Evolutionary conservation across 2,888 invertebrate species (phyloP), one percentile per base, ranked within the genome.

Genomic region (Smittia sp.): DNA sequence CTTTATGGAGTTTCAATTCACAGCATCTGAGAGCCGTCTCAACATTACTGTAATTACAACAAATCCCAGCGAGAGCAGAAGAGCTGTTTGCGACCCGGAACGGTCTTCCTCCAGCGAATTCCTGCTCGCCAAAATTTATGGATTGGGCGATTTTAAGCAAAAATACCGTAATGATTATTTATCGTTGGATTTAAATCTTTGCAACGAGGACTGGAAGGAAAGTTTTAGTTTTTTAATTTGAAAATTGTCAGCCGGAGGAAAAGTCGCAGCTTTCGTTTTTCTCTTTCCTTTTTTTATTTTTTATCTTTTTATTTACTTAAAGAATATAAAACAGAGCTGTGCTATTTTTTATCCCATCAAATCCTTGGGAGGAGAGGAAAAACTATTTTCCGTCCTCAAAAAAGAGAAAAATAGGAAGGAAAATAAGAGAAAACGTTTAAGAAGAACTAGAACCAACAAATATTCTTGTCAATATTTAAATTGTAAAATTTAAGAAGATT

Each of bases 371-470:
- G n/a, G 15, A n/a, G 3, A 46, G 46, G 46, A n/a, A 15, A 15
- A 46, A 46, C 46, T 46, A 46, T 46, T 15, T 46, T 46, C 46
- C 46, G 2, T 2, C 46, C 46, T n/a, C 46, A 46, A 46, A 46
- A n/a, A 46, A 46, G 46, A 46, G 46, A 46, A 46, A 46, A 15
- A 46, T 3, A 46, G 11, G 15, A n/a, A 46, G 46, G 15, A 15
- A 46, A 15, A 46, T 32, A 15, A 11, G 46, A 46, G 46, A 46
- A 46, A 46, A 46, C 15, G 46, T 46, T 46, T 46, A 46, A 46
- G 46, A 46, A 46, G 46, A 46, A 68, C 68, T 54, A 69, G 69
- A 67, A 69, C 69, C 69, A 69, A 69, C 69, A 69, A 69, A 68
- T 69, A 69, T 69, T 69, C 15, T 69, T 22, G 18, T 69, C 15